Percentiles rank a stretch among this genome's conserved stretches.
These are phyloP conservation scores for Pangasianodon gigas DNA, from an alignment of 2,113 vertebrate genomes.

Conservation along the genomic window DNA sequence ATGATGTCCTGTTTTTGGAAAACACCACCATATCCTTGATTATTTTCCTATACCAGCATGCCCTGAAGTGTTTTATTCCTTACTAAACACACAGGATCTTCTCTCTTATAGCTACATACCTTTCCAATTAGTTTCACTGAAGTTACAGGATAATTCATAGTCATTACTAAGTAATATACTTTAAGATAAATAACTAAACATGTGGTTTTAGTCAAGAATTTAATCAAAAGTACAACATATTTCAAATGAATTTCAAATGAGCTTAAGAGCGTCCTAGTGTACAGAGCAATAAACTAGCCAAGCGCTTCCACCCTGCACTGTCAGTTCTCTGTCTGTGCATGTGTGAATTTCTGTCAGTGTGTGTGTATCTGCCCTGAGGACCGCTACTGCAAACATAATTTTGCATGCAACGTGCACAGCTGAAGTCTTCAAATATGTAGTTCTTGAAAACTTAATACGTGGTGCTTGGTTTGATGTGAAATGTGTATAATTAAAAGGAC, in stretches of 20 bases:
- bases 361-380: background rate
- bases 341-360: background rate
- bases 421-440: background rate
- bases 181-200: background rate
- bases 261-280: background rate
- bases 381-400: background rate
- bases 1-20: background rate
- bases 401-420: background rate
- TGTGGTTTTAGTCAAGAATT: background rate
- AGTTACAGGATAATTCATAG: background rate
- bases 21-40: background rate
- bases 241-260: background rate
- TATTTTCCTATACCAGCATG: background rate
- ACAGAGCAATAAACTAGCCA: background rate
- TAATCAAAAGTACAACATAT: background rate
- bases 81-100: background rate
- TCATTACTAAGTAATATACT: background rate
- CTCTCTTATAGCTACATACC: background rate
- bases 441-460: background rate
- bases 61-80: background rate
- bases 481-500: conserved; percentile 13
- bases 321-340: background rate
- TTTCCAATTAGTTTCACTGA: background rate
- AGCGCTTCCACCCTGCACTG: background rate
- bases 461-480: background rate